Conservation (phyloP, 53 echinoderm and acorn worm species). For the Arbacia lixula region DNA sequence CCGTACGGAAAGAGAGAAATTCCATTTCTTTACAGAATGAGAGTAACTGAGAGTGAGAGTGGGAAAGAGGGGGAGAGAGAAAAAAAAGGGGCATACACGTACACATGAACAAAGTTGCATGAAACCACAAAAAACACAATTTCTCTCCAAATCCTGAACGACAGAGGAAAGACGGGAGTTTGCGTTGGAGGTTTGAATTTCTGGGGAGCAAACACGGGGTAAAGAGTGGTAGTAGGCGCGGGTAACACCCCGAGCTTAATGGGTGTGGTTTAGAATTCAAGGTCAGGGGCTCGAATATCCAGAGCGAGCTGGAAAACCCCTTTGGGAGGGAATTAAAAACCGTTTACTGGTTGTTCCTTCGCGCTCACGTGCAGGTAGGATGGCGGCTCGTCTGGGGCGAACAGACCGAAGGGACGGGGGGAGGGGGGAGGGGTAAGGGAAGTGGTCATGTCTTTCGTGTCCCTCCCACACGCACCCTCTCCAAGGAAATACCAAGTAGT, state of each 20-base stretch:
- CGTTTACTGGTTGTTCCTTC: conserved; percentile 28
- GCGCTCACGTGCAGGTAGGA: background rate
- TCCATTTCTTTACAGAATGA: too few relatives aligned
- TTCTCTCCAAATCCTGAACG: conserved; percentile 18
- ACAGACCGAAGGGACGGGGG: too few relatives aligned
- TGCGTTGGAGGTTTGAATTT: conserved; percentile 21
- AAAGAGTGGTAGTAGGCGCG: conserved; percentile 7
- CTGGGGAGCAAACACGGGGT: conserved; percentile 22
- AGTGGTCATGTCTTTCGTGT: too few relatives aligned
- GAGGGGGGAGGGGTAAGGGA: too few relatives aligned
- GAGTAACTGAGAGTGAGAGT: background rate
- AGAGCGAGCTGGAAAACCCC: conserved; percentile 22
- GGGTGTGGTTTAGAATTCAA: conserved; percentile 50
- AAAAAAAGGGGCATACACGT: background rate
- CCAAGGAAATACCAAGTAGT: too few relatives aligned
- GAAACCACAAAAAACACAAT: conserved; percentile 16
- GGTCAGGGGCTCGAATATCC: conserved; percentile 23
- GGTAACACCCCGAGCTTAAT: conserved; percentile 3
- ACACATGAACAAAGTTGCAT: background rate
- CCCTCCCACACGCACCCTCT: too few relatives aligned
- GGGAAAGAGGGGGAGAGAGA: background rate
- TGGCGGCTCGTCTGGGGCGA: background rate
- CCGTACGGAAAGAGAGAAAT: too few relatives aligned
- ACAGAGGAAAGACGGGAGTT: background rate
- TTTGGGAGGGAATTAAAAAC: conserved; percentile 38